Base-by-base conservation (phyloP, 2,888 invertebrate species). In the Macrosiphum euphorbiae region DNA sequence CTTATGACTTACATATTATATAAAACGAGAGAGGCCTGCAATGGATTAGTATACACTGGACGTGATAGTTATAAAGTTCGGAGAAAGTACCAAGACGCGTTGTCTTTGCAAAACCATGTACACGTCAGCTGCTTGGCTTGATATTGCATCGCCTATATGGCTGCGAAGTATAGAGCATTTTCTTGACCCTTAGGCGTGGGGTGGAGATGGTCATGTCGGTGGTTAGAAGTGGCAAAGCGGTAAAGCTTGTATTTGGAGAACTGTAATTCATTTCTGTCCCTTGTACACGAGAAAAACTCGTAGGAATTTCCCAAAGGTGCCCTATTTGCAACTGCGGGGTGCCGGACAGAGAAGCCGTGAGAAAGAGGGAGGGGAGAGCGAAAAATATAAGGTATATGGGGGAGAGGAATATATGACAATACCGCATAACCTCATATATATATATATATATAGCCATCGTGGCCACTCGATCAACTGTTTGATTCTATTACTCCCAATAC, bases 401-500 rank as follows among this genome's bases (percentile, higher is more conserved):
- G 84, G 47, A n/a, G 84, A 3, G 41, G 84, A 44, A 86, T 58
- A 86, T 91, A 92, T 84, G 88, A 92, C 88, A 84, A 92, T 88
- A 92, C 92, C 88, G 47, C 92, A 92, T 67, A 92, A 92, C 88
- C 50, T 88, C 47, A 44, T 44, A 28, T 47, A 86, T 35, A 35
- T 47, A 86, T 35, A 35, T 86, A 86, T 86, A 91, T 44, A 47
- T 67, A 78, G 24, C 28, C 35, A 61, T n/a, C 35, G 84, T 44
- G 41, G 28, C 92, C 92, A 88, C 92, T 92, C 92, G 88, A 92
- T 92, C 92, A 92, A 92, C 88, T 84, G 88, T 92, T 92, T 88
- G 92, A 92, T 92, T 92, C 88, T 88, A 92, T 92, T 92, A 92
- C 84, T 92, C 88, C 88, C 92, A 92, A 89, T 92, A 87, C 92